Evolutionary conservation across 2,888 invertebrate genomes (phyloP).

Genomic region (Podotricha telesiphe): DNA sequence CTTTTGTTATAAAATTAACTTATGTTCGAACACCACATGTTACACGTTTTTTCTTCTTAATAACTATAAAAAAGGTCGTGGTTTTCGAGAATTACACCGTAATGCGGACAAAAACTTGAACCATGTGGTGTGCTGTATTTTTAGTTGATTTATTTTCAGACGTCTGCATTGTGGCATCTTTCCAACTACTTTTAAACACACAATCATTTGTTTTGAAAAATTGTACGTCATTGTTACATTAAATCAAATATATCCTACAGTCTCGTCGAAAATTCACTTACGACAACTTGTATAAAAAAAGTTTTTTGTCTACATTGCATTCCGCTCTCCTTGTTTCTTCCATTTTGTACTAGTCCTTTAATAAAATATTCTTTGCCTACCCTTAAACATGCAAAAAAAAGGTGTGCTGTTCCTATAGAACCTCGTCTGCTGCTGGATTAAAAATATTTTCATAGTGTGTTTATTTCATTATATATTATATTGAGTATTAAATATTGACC

Average conservation of each 20-base stretch:
- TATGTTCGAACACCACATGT: conserved; percentile 7
- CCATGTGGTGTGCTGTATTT: conserved; percentile 12
- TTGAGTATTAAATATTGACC: too few species aligned
- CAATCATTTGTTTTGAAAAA: neutral
- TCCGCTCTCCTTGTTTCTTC: too few species aligned
- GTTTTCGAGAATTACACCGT: conserved; percentile 5
- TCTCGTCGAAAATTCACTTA: neutral
- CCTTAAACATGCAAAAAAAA: too few species aligned
- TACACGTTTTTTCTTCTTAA: neutral
- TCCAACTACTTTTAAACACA: neutral
- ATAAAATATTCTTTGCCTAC: too few species aligned
- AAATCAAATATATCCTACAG: neutral
- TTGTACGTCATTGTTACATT: neutral
- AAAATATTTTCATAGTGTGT: too few species aligned
- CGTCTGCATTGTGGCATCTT: neutral
- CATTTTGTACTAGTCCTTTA: too few species aligned
- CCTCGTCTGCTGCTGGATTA: too few species aligned
- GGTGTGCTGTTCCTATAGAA: too few species aligned
- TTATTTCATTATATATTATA: too few species aligned
- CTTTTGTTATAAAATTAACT: conserved; percentile 9
- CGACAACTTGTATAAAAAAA: neutral
- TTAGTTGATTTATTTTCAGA: conserved; percentile 1
- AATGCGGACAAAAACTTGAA: neutral
- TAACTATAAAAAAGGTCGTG: conserved; percentile 9
- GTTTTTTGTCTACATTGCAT: neutral